A percentile compares a stretch with the other conserved stretches of the same genome.
phyloP scores from a whole-genome alignment of 2,797 vertebrate genomes.

The Chrysocyon brachyurus region DNA sequence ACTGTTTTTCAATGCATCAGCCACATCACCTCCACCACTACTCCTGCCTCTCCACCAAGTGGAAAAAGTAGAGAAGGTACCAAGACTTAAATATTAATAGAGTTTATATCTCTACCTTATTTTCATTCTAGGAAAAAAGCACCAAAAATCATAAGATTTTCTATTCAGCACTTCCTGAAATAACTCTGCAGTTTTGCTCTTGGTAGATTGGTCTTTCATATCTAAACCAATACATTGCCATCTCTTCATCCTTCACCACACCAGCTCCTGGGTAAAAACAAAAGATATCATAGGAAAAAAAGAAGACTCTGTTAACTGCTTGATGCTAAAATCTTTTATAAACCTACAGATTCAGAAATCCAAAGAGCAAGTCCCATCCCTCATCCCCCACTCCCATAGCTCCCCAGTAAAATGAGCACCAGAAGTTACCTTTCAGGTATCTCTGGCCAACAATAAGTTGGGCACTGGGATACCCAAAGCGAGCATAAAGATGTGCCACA shows the following conservation, averaged over 20 bases:
- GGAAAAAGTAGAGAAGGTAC: background rate
- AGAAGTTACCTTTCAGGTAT: slow-evolving; percentile 86
- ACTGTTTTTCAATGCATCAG: background rate
- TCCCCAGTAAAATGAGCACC: background rate
- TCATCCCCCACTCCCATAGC: background rate
- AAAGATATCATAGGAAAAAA: slow-evolving; percentile 13
- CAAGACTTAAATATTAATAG: background rate
- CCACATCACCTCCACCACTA: background rate
- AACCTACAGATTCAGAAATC: background rate
- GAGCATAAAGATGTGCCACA: slow-evolving; percentile 82
- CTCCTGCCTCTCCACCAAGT: background rate
- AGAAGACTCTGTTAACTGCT: background rate
- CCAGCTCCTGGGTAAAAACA: slow-evolving; percentile 83
- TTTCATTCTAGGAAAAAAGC: background rate
- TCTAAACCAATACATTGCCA: slow-evolving; percentile 88
- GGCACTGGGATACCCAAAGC: slow-evolving; percentile 81
- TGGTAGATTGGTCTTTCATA: slow-evolving; percentile 68
- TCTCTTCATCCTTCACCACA: slow-evolving; percentile 83
- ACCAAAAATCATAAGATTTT: background rate
- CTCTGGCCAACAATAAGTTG: slow-evolving; percentile 88
- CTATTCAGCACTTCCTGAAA: background rate
- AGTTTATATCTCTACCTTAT: background rate
- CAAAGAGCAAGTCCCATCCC: background rate
- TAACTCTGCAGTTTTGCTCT: background rate
- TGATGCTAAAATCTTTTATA: background rate